A percentile compares a stretch with the other conserved stretches of the same genome.
Conservation (phyloP, 30 jellyfish, hydroid and myxozoan species). For the Pelagia noctiluca region DNA sequence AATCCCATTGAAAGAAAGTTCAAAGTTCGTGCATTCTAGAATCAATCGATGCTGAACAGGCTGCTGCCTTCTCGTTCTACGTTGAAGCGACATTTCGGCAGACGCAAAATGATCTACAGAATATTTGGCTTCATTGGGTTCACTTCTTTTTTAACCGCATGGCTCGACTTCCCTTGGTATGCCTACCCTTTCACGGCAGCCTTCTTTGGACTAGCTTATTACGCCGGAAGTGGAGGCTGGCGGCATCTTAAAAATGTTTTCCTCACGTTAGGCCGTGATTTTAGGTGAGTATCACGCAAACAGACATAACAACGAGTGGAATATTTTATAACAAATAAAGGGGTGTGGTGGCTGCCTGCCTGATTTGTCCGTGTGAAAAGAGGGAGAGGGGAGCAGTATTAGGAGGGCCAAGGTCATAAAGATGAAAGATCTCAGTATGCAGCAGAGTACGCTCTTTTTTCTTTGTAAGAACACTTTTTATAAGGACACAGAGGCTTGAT, state of each 20-base stretch:
- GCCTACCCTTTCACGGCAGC: slow-evolving; percentile 34
- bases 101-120: slow-evolving; percentile 38
- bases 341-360: background rate
- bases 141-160: slow-evolving; percentile 46
- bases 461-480: no score
- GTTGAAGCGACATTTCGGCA: slow-evolving; percentile 45
- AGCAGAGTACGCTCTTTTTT: no score
- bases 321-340: background rate
- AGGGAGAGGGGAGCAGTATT: no score
- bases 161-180: slow-evolving; percentile 61
- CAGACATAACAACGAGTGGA: background rate
- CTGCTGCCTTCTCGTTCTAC: slow-evolving; percentile 12
- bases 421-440: no score
- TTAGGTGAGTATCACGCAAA: slow-evolving; percentile 32
- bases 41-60: slow-evolving; percentile 16
- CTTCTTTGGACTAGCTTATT: slow-evolving; percentile 23
- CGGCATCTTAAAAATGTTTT: slow-evolving; percentile 26
- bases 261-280: slow-evolving; percentile 65
- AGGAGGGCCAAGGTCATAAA: no score
- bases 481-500: no score
- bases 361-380: no score
- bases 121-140: slow-evolving; percentile 57
- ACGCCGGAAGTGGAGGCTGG: slow-evolving; percentile 82
- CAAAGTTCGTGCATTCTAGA: background rate
- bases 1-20: no score